These are phyloP conservation scores for Pseudocheirus occidentalis DNA, from an alignment of 2,797 vertebrate species.

Conservation along the genomic window DNA sequence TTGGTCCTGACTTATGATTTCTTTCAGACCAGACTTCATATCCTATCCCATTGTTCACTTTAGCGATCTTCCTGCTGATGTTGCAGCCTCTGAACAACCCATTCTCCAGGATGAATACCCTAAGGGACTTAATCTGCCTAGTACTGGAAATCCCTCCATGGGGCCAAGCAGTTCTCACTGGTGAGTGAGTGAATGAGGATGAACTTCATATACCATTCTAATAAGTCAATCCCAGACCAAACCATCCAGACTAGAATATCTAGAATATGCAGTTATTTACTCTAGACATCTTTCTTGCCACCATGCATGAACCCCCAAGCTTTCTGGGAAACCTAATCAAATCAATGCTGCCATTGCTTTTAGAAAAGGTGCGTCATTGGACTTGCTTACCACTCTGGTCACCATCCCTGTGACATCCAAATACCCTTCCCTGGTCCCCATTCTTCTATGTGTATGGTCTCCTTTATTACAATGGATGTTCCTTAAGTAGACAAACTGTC, in stretches of 20 bases:
- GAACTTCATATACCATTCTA: background rate
- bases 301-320: background rate
- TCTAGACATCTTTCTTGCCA: background rate
- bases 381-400: background rate
- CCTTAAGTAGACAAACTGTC: background rate
- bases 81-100: background rate
- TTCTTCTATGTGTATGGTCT: background rate
- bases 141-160: background rate
- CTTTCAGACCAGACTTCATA: background rate
- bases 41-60: background rate
- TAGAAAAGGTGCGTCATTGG: background rate
- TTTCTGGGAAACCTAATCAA: background rate
- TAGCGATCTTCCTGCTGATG: background rate
- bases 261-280: background rate
- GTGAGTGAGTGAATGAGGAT: background rate
- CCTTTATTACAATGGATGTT: background rate
- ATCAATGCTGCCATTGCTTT: background rate
- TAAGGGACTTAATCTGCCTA: background rate
- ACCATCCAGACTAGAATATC: background rate
- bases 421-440: background rate
- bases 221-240: background rate
- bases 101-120: background rate
- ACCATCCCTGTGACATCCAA: background rate
- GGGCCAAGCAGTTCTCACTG: background rate
- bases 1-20: background rate